Evolutionary conservation across 1,140 invertebrate species (phyloP).

Genomic region (Contarinia nasturtii): DNA sequence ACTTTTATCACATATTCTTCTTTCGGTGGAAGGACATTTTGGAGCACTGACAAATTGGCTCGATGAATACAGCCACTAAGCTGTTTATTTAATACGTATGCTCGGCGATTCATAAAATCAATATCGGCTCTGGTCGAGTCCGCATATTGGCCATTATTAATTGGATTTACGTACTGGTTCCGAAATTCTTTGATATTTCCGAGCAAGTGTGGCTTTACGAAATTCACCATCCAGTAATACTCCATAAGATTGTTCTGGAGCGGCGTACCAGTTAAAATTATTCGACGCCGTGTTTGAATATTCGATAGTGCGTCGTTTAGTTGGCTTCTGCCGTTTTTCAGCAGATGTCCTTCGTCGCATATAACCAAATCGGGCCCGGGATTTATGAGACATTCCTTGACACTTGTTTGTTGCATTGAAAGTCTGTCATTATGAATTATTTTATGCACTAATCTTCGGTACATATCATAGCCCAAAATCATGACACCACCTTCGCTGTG

Average conservation of each 20-base stretch:
- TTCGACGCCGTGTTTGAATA: conserved; percentile 56
- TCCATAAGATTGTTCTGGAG: conserved; percentile 91
- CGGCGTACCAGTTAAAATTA: conserved; percentile 88
- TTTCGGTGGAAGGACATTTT: conserved; percentile 82
- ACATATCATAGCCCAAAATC: conserved; percentile 91
- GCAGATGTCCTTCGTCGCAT: conserved; percentile 81
- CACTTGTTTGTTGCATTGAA: conserved; percentile 69
- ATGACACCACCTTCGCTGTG: conserved; percentile 67
- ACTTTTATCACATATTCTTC: conserved; percentile 88
- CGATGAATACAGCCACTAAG: conserved; percentile 84
- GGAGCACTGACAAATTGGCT: conserved; percentile 78
- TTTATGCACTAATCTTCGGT: conserved; percentile 45
- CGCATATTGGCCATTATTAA: conserved; percentile 84
- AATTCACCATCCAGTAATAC: conserved; percentile 94
- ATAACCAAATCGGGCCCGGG: conserved; percentile 83
- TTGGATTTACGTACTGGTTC: conserved; percentile 84
- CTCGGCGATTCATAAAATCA: conserved; percentile 79
- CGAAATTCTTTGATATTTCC: conserved; percentile 80
- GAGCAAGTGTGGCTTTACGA: conserved; percentile 84
- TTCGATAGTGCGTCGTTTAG: conserved; percentile 68
- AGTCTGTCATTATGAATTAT: conserved; percentile 47
- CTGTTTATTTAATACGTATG: conserved; percentile 83
- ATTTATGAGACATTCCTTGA: conserved; percentile 59
- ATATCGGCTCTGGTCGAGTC: conserved; percentile 82
- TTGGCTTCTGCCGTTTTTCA: conserved; percentile 73